A percentile compares a stretch with the other conserved stretches of the same genome.
phyloP scores from a whole-genome alignment of 2,888 invertebrate species.

The Alviniconcha strummeri region DNA sequence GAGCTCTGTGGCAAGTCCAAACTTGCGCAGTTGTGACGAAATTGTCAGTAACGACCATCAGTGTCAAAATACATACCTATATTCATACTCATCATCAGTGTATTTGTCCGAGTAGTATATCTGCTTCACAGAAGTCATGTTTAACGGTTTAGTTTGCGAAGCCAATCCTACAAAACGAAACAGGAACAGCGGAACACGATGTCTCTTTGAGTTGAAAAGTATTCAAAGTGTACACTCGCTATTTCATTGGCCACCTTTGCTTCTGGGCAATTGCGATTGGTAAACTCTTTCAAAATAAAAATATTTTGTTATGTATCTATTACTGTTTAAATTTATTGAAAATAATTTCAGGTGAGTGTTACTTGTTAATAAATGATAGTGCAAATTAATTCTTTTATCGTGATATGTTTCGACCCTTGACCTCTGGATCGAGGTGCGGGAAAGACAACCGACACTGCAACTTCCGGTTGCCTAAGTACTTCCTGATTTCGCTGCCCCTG shows the following conservation, averaged over 20 bases:
- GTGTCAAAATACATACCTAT: conserved; percentile 81
- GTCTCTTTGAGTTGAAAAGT: background rate
- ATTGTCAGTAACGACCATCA: too few species aligned
- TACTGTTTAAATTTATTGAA: background rate
- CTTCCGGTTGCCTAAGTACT: background rate
- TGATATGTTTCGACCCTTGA: too few species aligned
- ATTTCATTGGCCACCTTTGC: conserved; percentile 9
- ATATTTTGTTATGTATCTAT: background rate
- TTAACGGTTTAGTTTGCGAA: background rate
- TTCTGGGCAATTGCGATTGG: background rate
- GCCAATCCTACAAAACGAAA: background rate
- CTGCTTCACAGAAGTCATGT: conserved; percentile 76
- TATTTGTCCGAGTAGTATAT: conserved; percentile 97
- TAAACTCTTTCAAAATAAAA: background rate
- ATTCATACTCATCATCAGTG: conserved; percentile 91
- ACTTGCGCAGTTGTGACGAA: too few species aligned
- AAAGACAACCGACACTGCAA: background rate
- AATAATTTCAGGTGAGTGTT: too few species aligned
- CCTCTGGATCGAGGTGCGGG: too few species aligned
- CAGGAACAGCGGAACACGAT: background rate
- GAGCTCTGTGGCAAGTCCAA: too few species aligned
- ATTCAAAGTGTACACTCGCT: background rate
- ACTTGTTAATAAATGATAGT: too few species aligned
- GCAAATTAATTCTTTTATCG: too few species aligned
- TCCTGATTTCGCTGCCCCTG: background rate